Base-by-base conservation (phyloP, 2,113 vertebrate genomes). In the Tringa solitaria region DNA sequence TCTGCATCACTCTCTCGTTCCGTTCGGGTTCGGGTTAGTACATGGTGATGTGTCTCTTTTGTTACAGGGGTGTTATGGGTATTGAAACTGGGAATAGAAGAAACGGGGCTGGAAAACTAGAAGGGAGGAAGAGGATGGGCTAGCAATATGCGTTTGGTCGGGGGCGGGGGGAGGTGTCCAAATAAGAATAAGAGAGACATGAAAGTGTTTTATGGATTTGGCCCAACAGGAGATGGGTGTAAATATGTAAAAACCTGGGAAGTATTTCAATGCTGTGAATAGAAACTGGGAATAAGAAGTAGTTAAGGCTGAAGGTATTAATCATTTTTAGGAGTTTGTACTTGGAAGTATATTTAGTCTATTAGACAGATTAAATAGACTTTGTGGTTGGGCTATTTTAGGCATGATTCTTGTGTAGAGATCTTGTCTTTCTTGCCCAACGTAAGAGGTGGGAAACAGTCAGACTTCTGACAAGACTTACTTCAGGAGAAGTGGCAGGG, bases 21-120 rank as follows among this genome's bases (percentile, higher is more conserved):
- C 96, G 39, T 98, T 97, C 76, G 97, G 98, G 98, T 98, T 98
- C 97, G 97, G 98, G 98, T 98, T 98, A 98, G 98, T 98, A 98
- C 97, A 96, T 96, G 95, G 98, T 95, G 97, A 97, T 97, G 96
- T 97, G 90, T 97, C 97, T 98, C 95, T 95, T 98, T 98, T 30
- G 14, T 97, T 97, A 89, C 93, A 97, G 92, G 96, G 95, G 93
- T 90, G 87, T 59, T 59, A 3, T 17, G 91, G 93, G 94, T 41
- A 33, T 80, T 79, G 83, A 74, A 81, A 32, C 69, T 92, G 72
- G 87, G 68, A 57, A 37, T 30, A 88, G 60, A 77, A 74, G 67
- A 84, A 32, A 43, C 7, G 46, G 76, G 89, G 46, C 87, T 94
- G 92, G 45, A 75, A 83, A 63, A 48, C 16, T 35, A 33, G 46